These are phyloP conservation scores for Oreochromis aureus DNA, from an alignment of 2,113 vertebrate genomes.

Conservation along the genomic window DNA sequence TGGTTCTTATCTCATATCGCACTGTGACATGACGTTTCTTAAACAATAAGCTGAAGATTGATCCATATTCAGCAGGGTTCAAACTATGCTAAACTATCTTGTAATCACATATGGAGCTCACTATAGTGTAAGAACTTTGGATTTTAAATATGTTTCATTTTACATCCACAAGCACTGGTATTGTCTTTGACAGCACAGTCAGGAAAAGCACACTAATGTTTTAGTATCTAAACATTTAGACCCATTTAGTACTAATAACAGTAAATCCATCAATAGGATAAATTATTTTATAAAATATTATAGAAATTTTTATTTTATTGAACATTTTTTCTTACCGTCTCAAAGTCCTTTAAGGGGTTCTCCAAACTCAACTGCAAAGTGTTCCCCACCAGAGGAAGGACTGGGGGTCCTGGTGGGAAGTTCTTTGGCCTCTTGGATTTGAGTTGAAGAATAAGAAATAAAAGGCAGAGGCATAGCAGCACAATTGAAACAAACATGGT, in stretches of 20 bases:
- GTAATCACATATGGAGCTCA: no score
- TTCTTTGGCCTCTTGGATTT: conserved; percentile 59
- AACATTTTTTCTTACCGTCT: not conserved
- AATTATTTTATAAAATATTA: not conserved
- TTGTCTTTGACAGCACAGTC: no score
- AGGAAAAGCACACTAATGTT: no score
- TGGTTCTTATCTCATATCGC: no score
- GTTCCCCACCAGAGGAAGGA: conserved; percentile 64
- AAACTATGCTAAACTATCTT: no score
- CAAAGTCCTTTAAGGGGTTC: not conserved
- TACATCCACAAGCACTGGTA: no score
- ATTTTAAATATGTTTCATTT: no score
- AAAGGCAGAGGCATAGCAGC: conserved; percentile 45
- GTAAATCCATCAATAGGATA: not conserved
- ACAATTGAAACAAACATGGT: conserved; percentile 52
- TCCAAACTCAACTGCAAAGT: conserved; percentile 48
- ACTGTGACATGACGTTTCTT: no score
- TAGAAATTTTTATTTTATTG: not conserved
- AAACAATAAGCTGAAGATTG: no score
- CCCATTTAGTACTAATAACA: not conserved
- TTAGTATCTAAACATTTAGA: not conserved
- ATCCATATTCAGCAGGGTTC: no score
- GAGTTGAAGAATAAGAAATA: conserved; percentile 32
- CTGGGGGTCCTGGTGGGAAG: conserved; percentile 67
- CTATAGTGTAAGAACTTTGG: no score